Percentiles rank a stretch among this genome's conserved stretches.
Evolutionary conservation across 2,113 vertebrate genomes (phyloP).

Genomic region (Rhagologus leucostigma): DNA sequence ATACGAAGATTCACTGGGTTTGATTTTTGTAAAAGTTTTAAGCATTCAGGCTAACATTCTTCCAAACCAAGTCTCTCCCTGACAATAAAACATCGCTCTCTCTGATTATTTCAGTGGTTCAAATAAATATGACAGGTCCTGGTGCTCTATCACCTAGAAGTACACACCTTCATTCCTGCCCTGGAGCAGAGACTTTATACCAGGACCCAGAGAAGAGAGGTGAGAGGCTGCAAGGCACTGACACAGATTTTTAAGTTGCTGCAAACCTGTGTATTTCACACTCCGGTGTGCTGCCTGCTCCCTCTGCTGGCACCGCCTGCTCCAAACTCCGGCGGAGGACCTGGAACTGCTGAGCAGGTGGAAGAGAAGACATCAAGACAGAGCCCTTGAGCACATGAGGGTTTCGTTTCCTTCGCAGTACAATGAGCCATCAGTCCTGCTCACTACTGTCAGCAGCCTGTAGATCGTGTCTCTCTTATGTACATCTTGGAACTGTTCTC

Average conservation of each 20-base stretch:
- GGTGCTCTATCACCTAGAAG: background rate
- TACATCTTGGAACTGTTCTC: background rate
- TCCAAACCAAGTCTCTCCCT: background rate
- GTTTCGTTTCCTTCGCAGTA: fast-evolving
- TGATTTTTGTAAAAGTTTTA: background rate
- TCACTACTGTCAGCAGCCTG: background rate
- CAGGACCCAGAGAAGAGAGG: background rate
- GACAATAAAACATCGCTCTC: background rate
- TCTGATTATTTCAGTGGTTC: background rate
- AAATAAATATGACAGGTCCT: background rate
- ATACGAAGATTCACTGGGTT: background rate
- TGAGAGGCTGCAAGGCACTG: background rate
- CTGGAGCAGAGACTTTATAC: no score
- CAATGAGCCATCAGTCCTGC: background rate
- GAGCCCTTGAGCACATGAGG: fast-evolving
- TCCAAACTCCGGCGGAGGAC: background rate
- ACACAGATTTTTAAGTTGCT: background rate
- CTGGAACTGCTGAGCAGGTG: fast-evolving
- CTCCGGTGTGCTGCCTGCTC: background rate
- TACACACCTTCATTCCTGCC: background rate
- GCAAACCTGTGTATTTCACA: background rate
- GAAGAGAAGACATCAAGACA: fast-evolving
- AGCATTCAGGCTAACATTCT: background rate
- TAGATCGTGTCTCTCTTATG: fast-evolving
- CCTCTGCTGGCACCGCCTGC: background rate